Percentiles rank a stretch among this genome's conserved stretches.
Conservation (phyloP, 2,797 vertebrate species). For the Sebastes elongatus region DNA sequence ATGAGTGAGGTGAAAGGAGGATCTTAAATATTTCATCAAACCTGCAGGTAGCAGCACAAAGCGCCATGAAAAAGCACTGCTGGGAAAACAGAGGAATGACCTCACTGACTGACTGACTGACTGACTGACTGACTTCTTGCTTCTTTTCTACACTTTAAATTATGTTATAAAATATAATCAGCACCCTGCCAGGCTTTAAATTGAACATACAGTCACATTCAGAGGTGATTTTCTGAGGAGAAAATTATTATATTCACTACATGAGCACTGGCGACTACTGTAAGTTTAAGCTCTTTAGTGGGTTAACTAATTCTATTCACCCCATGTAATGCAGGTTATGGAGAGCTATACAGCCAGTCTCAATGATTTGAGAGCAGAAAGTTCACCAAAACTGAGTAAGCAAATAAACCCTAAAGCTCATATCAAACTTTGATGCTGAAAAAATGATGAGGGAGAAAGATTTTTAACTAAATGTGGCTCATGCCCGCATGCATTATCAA, state of each 20-base stretch:
- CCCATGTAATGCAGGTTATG: slow-evolving; percentile 8
- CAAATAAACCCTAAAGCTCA: background rate
- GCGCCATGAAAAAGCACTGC: background rate
- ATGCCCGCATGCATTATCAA: background rate
- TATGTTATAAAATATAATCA: background rate
- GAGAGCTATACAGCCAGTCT: background rate
- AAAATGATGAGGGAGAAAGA: background rate
- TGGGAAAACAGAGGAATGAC: background rate
- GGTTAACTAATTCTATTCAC: slow-evolving; percentile 19
- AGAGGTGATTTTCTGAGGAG: background rate
- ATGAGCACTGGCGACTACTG: background rate
- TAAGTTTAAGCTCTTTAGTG: background rate
- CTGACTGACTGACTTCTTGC: background rate
- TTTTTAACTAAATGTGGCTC: background rate
- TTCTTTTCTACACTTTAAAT: background rate
- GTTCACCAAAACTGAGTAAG: background rate
- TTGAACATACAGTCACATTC: background rate
- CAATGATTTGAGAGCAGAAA: background rate
- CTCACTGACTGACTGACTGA: background rate
- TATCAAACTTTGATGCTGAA: background rate
- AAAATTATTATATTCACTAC: background rate
- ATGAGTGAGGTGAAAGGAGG: slow-evolving; percentile 36
- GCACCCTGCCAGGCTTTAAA: background rate
- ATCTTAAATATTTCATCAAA: slow-evolving; percentile 66
- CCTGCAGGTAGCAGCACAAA: slow-evolving; percentile 27